Percentiles rank a stretch among this genome's conserved stretches.
These are phyloP conservation scores for Pandion haliaetus DNA, from an alignment of 2,113 vertebrate genomes.

Conservation along the genomic window DNA sequence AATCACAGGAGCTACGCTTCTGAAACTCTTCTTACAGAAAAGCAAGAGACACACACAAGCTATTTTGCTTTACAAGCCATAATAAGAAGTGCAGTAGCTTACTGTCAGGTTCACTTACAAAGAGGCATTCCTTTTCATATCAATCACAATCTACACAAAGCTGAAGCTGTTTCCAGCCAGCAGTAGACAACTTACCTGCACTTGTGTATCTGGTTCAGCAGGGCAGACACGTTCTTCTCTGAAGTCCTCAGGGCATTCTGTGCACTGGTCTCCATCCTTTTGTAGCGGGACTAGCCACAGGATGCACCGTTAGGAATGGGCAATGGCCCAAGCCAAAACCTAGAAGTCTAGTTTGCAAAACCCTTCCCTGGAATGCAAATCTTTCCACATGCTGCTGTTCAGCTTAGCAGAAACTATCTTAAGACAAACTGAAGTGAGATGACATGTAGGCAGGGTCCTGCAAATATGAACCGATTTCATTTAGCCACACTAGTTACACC, in stretches of 20 bases:
- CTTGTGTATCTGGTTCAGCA: constrained; percentile 79
- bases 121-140: not conserved
- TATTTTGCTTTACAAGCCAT: not conserved
- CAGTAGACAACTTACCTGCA: constrained; percentile 67
- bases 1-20: not conserved
- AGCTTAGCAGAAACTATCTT: not conserved
- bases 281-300: constrained; percentile 62
- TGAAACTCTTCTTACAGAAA: not conserved
- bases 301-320: not conserved
- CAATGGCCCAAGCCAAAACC: not conserved
- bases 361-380: not conserved
- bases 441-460: rapidly evolving
- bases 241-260: constrained; percentile 64
- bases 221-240: constrained; percentile 68
- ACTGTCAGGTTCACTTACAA: not conserved
- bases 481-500: not conserved
- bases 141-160: not conserved
- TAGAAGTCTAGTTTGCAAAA: not conserved
- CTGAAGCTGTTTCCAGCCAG: not conserved
- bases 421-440: not conserved
- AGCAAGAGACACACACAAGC: rapidly evolving
- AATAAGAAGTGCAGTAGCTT: rapidly evolving
- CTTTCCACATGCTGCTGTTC: rapidly evolving
- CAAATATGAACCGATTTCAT: rapidly evolving
- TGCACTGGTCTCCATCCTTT: constrained; percentile 64